Percentiles rank a stretch among this genome's conserved stretches.
These are phyloP conservation scores for Lepus americanus DNA, from an alignment of 2,113 vertebrate genomes.

Conservation along the genomic window DNA sequence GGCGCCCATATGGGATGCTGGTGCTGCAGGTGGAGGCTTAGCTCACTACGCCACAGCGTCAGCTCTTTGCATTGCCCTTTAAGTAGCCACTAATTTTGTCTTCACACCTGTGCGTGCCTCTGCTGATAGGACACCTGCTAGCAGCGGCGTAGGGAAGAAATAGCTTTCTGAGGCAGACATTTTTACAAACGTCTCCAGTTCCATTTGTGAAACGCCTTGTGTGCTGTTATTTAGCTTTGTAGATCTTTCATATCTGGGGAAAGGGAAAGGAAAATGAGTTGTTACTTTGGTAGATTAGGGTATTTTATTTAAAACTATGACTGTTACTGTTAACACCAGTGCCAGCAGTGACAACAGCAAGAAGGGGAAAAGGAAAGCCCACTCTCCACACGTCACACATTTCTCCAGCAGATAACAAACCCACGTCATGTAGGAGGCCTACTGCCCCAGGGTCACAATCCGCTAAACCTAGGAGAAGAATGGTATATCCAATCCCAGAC, in stretches of 20 bases:
- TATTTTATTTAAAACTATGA: neutral
- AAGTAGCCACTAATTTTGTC: constrained; percentile 4
- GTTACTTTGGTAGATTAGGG: neutral
- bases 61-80: neutral
- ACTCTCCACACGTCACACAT: neutral
- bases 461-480: neutral
- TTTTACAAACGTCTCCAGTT: neutral
- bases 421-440: neutral
- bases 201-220: neutral
- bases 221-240: neutral
- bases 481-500: neutral
- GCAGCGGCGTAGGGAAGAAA: neutral
- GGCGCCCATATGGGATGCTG: no score
- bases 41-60: no score
- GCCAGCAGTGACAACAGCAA: neutral
- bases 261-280: neutral
- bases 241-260: neutral
- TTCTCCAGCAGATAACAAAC: neutral
- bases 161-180: neutral
- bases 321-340: fast-evolving
- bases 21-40: no score
- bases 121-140: neutral
- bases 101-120: no score
- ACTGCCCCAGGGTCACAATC: fast-evolving
- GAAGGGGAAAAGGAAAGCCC: neutral